A percentile compares a stretch with the other conserved stretches of the same genome.
phyloP scores from a whole-genome alignment of 2,888 invertebrate genomes.

The Tanypteryx hageni region DNA sequence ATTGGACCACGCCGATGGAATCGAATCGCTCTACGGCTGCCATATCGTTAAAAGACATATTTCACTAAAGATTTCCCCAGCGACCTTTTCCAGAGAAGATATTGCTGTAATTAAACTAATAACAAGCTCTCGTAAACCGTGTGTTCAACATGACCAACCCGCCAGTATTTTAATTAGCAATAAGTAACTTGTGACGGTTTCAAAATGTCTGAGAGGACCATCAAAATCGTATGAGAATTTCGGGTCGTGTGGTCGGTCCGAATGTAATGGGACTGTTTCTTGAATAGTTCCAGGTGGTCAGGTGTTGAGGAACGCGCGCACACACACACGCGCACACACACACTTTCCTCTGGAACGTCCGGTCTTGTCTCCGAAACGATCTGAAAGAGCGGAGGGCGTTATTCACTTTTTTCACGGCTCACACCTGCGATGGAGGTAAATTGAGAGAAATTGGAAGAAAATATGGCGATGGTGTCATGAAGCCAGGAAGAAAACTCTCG shows the following conservation, averaged over 20 bases:
- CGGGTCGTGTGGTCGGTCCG: not conserved
- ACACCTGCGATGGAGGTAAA: slow-evolving; percentile 50
- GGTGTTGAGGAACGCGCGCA: not conserved
- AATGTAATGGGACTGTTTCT: not conserved
- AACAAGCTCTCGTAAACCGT: not conserved
- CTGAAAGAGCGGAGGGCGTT: not conserved
- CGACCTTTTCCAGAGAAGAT: slow-evolving; percentile 1
- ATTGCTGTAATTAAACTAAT: not conserved
- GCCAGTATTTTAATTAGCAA: not conserved
- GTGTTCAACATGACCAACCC: not conserved
- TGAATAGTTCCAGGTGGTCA: not conserved
- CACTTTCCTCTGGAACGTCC: slow-evolving; percentile 8
- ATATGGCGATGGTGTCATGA: not conserved
- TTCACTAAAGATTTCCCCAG: no score
- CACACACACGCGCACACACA: not conserved
- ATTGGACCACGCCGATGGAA: no score
- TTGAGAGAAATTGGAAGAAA: no score
- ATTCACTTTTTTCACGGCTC: not conserved
- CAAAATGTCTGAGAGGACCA: not conserved
- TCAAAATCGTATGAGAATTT: not conserved
- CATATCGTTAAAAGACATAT: no score
- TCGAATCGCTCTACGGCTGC: no score
- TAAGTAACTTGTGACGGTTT: not conserved
- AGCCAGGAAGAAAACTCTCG: not conserved
- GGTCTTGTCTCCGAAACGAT: slow-evolving; percentile 3